Conservation (phyloP, 1,140 invertebrate genomes). For the Polypedilum pembai region DNA sequence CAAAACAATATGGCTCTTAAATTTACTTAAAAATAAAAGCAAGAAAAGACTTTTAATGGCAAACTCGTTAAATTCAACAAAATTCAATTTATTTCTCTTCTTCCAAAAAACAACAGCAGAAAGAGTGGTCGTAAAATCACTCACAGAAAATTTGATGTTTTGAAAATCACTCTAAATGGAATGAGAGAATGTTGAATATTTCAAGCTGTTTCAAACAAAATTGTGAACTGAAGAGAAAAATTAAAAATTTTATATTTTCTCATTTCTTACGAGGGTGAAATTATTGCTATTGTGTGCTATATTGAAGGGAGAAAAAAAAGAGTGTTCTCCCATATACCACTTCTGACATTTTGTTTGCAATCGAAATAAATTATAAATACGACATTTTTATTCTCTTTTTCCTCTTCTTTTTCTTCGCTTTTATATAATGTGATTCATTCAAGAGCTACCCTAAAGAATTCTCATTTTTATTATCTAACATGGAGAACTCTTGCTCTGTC, state of each 20-base stretch:
- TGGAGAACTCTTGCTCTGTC: background rate
- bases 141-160: background rate
- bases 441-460: background rate
- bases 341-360: constrained; percentile 6
- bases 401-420: background rate
- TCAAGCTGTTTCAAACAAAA: background rate
- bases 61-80: background rate
- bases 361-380: constrained; percentile 20
- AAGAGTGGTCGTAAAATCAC: background rate
- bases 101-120: no score
- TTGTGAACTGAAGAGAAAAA: background rate
- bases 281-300: background rate
- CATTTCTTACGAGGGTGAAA: constrained; percentile 11
- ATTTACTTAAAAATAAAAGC: background rate
- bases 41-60: background rate
- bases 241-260: background rate
- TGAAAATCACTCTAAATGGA: background rate
- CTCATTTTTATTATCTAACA: background rate
- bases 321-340: background rate
- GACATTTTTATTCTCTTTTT: constrained; percentile 4
- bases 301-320: background rate
- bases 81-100: constrained; percentile 9
- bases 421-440: background rate
- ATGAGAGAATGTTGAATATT: background rate
- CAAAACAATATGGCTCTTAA: constrained; percentile 6